Conservation (phyloP, 2,888 invertebrate genomes). For the Cetonia aurata region DNA sequence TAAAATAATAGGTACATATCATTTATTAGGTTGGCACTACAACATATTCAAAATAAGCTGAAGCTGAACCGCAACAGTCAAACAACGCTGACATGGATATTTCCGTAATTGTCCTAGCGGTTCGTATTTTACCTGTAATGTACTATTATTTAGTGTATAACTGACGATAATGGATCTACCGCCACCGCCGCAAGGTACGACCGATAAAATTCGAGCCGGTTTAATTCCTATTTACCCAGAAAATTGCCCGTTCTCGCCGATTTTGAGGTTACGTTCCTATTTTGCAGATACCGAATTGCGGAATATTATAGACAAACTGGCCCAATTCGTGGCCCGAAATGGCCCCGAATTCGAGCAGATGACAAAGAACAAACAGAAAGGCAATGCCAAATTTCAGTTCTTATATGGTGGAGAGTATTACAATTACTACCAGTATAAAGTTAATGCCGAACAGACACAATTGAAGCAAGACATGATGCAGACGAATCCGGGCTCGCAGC, state of each 20-base stretch:
- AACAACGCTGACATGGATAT: slow-evolving; percentile 29
- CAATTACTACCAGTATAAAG: slow-evolving; percentile 97
- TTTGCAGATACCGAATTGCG: slow-evolving; percentile 91
- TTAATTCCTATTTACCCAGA: slow-evolving; percentile 3
- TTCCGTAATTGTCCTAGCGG: slow-evolving; percentile 1
- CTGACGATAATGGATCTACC: slow-evolving; percentile 66
- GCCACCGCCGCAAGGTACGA: slow-evolving; percentile 75
- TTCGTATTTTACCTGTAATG: slow-evolving; percentile 36
- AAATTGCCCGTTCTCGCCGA: background rate
- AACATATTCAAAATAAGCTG: slow-evolving; percentile 14
- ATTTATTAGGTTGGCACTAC: too few species aligned
- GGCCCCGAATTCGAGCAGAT: slow-evolving; percentile 99
- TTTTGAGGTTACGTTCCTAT: slow-evolving; percentile 55
- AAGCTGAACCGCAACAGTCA: slow-evolving; percentile 10
- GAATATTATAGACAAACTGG: slow-evolving; percentile 98
- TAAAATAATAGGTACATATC: too few species aligned
- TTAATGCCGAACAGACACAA: slow-evolving; percentile 91
- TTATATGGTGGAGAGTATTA: slow-evolving; percentile 96
- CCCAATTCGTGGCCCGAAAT: slow-evolving; percentile 98
- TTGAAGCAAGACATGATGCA: slow-evolving; percentile 53
- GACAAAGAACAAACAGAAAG: slow-evolving; percentile 98
- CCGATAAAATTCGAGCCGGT: slow-evolving; percentile 36
- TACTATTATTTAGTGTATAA: slow-evolving; percentile 10
- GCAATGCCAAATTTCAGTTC: slow-evolving; percentile 97
- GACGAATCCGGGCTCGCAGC: slow-evolving; percentile 12